Percentiles rank a stretch among this genome's conserved stretches.
phyloP scores from a whole-genome alignment of 2,113 vertebrate genomes.

The Corydoras maculifer region DNA sequence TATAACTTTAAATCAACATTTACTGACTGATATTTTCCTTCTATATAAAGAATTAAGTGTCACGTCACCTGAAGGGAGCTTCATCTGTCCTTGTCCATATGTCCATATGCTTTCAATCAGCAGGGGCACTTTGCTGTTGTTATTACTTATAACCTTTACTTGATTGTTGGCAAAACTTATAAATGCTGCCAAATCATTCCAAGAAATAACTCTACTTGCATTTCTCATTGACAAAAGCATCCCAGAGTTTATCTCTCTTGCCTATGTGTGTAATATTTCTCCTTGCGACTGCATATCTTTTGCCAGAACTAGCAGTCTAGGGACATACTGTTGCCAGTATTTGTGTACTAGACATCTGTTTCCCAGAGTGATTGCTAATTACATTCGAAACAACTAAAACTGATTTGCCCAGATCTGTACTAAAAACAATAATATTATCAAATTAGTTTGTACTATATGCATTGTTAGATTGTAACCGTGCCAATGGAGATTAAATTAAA shows the following conservation, averaged over 20 bases:
- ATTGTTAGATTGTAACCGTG: too few relatives aligned
- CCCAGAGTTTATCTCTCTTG: neutral
- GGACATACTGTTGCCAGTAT: slow-evolving; percentile 1
- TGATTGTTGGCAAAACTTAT: neutral
- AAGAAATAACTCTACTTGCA: neutral
- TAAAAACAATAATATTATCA: too few relatives aligned
- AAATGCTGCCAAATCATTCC: neutral
- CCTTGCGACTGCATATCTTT: neutral
- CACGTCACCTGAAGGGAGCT: slow-evolving; percentile 6
- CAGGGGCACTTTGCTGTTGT: neutral
- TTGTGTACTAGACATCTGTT: slow-evolving; percentile 1
- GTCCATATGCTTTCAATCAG: slow-evolving; percentile 5
- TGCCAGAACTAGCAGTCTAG: neutral
- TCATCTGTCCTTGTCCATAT: neutral
- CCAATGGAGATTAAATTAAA: too few relatives aligned
- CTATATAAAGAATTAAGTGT: neutral
- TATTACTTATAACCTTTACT: neutral
- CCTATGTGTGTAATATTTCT: neutral
- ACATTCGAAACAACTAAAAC: neutral
- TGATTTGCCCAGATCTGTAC: too few relatives aligned
- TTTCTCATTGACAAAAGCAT: slow-evolving; percentile 1
- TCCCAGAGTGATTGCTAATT: neutral
- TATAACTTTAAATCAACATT: neutral
- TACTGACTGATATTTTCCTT: neutral
- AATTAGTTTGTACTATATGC: too few relatives aligned